A percentile compares a stretch with the other conserved stretches of the same genome.
These are phyloP conservation scores for Diabrotica balteata DNA, from an alignment of 2,888 invertebrate species.

Conservation along the genomic window DNA sequence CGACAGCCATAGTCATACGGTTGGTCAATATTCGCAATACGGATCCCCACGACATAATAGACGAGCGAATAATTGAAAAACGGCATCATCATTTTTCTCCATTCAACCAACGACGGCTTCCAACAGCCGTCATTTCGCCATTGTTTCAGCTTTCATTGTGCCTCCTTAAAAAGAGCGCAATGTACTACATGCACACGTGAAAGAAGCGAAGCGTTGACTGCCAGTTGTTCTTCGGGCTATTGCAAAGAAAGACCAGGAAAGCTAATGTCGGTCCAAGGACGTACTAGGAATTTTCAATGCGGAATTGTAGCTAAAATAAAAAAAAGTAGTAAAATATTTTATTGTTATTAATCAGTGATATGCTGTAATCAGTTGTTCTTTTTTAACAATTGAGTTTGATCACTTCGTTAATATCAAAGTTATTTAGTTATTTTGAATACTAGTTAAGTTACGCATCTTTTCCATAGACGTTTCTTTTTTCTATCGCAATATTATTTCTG, in stretches of 20 bases:
- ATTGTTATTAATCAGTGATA: neutral
- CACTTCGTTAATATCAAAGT: too few species aligned
- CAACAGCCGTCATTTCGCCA: conserved; percentile 21
- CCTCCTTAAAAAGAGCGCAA: conserved; percentile 30
- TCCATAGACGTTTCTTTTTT: too few species aligned
- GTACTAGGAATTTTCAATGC: neutral
- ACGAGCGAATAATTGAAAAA: conserved; percentile 21
- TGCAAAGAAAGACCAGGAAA: conserved; percentile 11
- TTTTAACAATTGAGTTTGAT: too few species aligned
- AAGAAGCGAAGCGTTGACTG: conserved; percentile 24
- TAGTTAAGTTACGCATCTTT: too few species aligned
- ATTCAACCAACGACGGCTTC: conserved; percentile 1
- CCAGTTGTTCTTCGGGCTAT: conserved; percentile 21
- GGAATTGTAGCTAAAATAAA: too few species aligned
- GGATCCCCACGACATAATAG: conserved; percentile 11
- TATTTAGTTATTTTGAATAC: too few species aligned
- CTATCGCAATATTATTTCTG: too few species aligned
- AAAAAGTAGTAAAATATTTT: too few species aligned
- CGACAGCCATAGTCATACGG: neutral
- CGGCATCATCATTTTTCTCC: conserved; percentile 21
- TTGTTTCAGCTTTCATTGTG: conserved; percentile 31
- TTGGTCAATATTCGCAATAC: conserved; percentile 11
- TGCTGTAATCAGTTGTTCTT: too few species aligned
- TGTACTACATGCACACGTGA: conserved; percentile 20
- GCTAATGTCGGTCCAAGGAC: conserved; percentile 1